Conservation (phyloP, 2,797 vertebrate species). For the Chromobotia macracanthus region DNA sequence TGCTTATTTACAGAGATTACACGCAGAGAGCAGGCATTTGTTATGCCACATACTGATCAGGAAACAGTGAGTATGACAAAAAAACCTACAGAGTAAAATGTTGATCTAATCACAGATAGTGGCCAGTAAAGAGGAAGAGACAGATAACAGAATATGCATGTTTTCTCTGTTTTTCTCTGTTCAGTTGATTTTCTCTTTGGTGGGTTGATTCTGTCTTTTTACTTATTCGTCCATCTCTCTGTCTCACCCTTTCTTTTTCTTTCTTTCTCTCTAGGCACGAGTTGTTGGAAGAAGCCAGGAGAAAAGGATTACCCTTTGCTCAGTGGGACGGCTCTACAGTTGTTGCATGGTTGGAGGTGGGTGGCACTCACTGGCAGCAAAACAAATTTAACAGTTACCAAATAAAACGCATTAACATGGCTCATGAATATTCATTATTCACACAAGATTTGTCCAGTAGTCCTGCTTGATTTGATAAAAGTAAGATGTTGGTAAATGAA, state of each 20-base stretch:
- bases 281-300: conserved; percentile 94
- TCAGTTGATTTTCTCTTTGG: conserved; percentile 20
- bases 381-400: conserved; percentile 7
- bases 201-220: conserved; percentile 17
- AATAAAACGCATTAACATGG: no score
- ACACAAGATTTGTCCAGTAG: no score
- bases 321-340: conserved; percentile 98
- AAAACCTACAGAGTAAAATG: not conserved
- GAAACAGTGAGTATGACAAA: not conserved
- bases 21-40: not conserved
- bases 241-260: conserved; percentile 31
- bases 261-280: conserved; percentile 85
- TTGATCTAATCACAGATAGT: conserved; percentile 14
- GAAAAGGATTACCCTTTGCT: conserved; percentile 93
- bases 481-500: no score
- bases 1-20: not conserved
- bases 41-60: not conserved
- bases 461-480: no score
- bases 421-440: no score
- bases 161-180: conserved; percentile 21
- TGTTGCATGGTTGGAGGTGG: conserved; percentile 95
- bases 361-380: not conserved
- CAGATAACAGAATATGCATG: conserved; percentile 41
- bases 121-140: conserved; percentile 20
- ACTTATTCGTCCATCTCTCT: conserved; percentile 17